Base-by-base conservation (phyloP, 2,888 invertebrate species). In the Drosophila prolongata region DNA sequence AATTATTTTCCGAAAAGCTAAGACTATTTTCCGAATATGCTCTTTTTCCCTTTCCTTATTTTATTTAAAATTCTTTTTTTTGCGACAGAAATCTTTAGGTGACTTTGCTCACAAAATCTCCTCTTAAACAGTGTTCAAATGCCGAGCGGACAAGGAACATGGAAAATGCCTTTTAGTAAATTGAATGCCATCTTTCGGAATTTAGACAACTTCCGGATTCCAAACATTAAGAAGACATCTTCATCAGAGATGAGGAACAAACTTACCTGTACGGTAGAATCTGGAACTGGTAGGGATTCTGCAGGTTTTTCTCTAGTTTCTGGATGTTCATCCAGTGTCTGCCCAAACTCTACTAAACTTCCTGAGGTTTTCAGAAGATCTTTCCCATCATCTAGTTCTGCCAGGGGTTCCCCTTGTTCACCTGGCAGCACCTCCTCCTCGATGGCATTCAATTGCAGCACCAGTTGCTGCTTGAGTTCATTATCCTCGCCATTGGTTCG, bases 391-490 rank as follows among this genome's bases (percentile, higher is more conserved):
- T 8, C 27, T 6, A 46, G n/a, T 24, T 24, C 35, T 16, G 47
- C 13, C 24, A 62, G 13, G 13, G 19, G 10, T 9, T 46, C 19
- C 19, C 10, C 14, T 0, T 6, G 10, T 13, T 44, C 11, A 44
- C 14, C 34, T 24, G n/a, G 14, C 13, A 40, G n/a, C 19, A 27
- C 14, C 13, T 52, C 27, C 27, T 79, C 79, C 16, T 46, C 38
- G 27, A 58, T 56, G 43, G 80, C 66, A 59, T 84, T 84, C 1
- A 83, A 65, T 44, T 87, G 64, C 60, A 71, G 80, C 13, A 87
- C 83, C 16, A 82, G 46, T 27, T 86, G 80, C 42, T 87, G 80
- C 14, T 82, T 87, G 13, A 83, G 76, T 56, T 83, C 83, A 35
- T 83, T 83, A 53, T 83, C 80, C 61, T 76, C 83, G n/a, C 79